Percentiles rank a stretch among this genome's conserved stretches.
These are phyloP conservation scores for Phasianus colchicus DNA, from an alignment of 2,113 vertebrate species.

Conservation along the genomic window DNA sequence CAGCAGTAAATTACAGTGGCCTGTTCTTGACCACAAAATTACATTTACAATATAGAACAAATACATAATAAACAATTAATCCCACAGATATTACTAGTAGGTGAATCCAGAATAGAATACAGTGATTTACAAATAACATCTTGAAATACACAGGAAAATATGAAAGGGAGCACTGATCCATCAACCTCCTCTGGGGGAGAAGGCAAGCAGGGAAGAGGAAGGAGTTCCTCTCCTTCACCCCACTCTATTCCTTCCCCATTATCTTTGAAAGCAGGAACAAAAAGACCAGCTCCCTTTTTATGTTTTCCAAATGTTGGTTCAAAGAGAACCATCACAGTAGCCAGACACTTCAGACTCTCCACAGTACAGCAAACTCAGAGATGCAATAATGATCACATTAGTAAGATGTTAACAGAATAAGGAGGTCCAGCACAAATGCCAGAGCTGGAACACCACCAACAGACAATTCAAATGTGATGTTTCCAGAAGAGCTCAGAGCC, in stretches of 20 bases:
- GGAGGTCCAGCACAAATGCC: neutral
- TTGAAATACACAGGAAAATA: conserved; percentile 38
- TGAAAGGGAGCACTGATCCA: conserved; percentile 57
- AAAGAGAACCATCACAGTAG: conserved; percentile 46
- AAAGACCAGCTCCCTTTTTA: conserved; percentile 11
- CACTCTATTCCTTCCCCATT: neutral
- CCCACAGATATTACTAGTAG: conserved; percentile 29
- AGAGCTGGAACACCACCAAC: neutral
- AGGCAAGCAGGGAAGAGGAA: neutral
- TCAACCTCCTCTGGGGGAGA: neutral
- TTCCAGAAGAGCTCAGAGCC: neutral
- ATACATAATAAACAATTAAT: conserved; percentile 38
- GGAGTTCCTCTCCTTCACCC: neutral
- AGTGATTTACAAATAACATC: conserved; percentile 5
- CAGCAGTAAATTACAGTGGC: neutral
- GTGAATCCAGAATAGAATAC: conserved; percentile 26
- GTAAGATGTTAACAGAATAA: neutral
- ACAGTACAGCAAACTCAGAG: neutral
- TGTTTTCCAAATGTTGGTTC: neutral
- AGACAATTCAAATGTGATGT: neutral
- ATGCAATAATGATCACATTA: neutral
- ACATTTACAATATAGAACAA: conserved; percentile 41
- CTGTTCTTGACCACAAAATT: conserved; percentile 11
- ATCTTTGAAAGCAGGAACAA: conserved; percentile 41
- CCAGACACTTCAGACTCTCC: neutral